Conservation (phyloP, 2,888 invertebrate genomes). For the Pristionchus arcanus region DNA sequence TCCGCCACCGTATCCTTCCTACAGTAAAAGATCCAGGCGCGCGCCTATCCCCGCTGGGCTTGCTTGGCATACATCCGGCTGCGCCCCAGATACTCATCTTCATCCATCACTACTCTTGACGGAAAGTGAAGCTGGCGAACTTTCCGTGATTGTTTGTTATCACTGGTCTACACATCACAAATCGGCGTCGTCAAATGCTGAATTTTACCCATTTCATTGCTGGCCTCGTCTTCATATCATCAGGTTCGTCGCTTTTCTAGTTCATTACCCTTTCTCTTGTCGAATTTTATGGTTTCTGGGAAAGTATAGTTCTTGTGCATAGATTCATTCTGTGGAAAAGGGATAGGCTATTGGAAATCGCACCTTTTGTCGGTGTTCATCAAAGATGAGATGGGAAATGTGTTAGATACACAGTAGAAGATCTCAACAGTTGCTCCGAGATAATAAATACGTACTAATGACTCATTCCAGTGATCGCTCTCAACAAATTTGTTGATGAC, state of each 20-base stretch:
- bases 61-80: slow-evolving; percentile 13
- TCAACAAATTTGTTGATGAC: slow-evolving; percentile 76
- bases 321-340: slow-evolving; percentile 28
- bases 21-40: too few species aligned
- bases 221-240: neutral
- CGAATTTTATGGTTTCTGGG: slow-evolving; percentile 40
- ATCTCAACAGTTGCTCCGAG: neutral
- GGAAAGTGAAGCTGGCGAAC: slow-evolving; percentile 11
- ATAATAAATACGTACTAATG: slow-evolving; percentile 24
- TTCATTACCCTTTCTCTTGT: neutral
- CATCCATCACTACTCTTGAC: neutral
- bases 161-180: slow-evolving; percentile 24
- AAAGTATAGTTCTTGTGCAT: too few species aligned
- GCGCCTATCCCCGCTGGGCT: neutral
- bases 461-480: slow-evolving; percentile 58
- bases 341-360: neutral
- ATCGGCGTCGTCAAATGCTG: neutral
- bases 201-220: neutral
- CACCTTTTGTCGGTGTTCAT: slow-evolving; percentile 37
- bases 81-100: neutral
- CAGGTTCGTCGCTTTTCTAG: slow-evolving; percentile 26
- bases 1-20: too few species aligned
- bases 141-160: slow-evolving; percentile 30
- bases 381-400: neutral
- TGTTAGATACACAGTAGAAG: neutral